phyloP scores from a whole-genome alignment of 2,888 invertebrate genomes.

The Sipha maydis region DNA sequence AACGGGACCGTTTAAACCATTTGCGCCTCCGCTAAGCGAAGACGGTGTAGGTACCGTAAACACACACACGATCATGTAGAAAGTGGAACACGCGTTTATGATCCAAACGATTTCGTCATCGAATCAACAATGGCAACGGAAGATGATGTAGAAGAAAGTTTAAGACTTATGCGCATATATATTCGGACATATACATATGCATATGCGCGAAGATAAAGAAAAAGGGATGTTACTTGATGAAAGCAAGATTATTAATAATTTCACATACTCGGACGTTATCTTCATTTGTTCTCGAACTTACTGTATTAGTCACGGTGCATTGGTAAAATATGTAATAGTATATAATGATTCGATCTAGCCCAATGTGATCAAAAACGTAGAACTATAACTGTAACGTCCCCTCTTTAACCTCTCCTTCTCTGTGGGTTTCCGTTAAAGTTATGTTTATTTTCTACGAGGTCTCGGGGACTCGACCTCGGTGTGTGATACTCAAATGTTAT shows the following conservation, averaged over 20 bases:
- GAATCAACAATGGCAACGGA: background rate
- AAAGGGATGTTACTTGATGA: background rate
- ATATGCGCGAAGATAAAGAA: background rate
- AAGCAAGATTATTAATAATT: slow-evolving; percentile 9
- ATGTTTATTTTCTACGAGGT: no score
- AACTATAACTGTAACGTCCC: no score
- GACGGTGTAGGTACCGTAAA: background rate
- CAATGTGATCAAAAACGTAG: background rate
- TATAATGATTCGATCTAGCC: slow-evolving; percentile 7
- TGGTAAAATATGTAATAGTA: background rate
- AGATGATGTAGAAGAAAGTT: background rate
- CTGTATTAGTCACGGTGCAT: background rate
- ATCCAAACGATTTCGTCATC: slow-evolving; percentile 14
- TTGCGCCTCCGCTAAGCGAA: background rate
- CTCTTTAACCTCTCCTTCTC: no score
- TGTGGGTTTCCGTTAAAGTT: no score
- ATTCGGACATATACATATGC: background rate
- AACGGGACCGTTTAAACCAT: background rate
- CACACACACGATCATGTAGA: background rate
- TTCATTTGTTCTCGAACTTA: background rate
- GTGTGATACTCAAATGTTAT: no score
- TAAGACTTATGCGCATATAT: background rate
- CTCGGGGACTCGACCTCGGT: no score
- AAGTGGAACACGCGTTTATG: slow-evolving; percentile 7
- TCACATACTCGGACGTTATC: background rate